Percentiles rank a stretch among this genome's conserved stretches.
These are phyloP conservation scores for Drosophila asahinai DNA, from an alignment of 1,140 invertebrate genomes.

Conservation along the genomic window DNA sequence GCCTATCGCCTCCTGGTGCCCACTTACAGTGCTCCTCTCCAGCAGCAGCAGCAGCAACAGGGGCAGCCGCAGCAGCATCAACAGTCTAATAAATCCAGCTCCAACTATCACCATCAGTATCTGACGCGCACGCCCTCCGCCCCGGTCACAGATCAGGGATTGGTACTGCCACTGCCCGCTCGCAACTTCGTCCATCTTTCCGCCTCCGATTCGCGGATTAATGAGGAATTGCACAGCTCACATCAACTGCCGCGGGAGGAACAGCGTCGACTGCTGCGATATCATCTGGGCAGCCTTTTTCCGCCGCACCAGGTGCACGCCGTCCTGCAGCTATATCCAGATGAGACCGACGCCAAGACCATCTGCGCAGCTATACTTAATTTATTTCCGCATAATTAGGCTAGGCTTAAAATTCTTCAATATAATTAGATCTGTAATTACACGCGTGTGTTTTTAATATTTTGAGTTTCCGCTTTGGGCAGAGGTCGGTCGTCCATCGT, in stretches of 20 bases:
- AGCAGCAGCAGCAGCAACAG: conserved; percentile 38
- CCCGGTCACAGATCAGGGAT: conserved; percentile 86
- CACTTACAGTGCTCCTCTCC: conserved; percentile 55
- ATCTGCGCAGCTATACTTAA: conserved; percentile 94
- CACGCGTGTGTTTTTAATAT: conserved; percentile 35
- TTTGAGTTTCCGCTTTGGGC: conserved; percentile 11
- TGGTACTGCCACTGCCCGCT: conserved; percentile 85
- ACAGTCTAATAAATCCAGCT: conserved; percentile 20
- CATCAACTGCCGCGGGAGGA: conserved; percentile 87
- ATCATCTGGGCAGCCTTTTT: conserved; percentile 94
- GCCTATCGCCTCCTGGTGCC: conserved; percentile 52
- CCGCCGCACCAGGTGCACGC: conserved; percentile 94
- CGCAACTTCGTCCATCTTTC: conserved; percentile 73
- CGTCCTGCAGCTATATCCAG: conserved; percentile 93
- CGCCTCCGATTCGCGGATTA: conserved; percentile 89
- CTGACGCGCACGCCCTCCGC: conserved; percentile 92
- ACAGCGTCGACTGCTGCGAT: conserved; percentile 91
- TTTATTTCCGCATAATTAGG: conserved; percentile 88
- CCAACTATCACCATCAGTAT: conserved; percentile 84
- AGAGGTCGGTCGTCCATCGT: not conserved
- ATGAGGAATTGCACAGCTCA: conserved; percentile 86
- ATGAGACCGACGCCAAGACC: conserved; percentile 94
- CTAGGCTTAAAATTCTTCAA: conserved; percentile 70
- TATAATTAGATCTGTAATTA: conserved; percentile 61
- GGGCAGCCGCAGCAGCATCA: conserved; percentile 14